Evolutionary conservation across 2,797 vertebrate genomes (phyloP), one percentile per base, ranked within the genome.

Genomic region (Phoeniculus purpureus): DNA sequence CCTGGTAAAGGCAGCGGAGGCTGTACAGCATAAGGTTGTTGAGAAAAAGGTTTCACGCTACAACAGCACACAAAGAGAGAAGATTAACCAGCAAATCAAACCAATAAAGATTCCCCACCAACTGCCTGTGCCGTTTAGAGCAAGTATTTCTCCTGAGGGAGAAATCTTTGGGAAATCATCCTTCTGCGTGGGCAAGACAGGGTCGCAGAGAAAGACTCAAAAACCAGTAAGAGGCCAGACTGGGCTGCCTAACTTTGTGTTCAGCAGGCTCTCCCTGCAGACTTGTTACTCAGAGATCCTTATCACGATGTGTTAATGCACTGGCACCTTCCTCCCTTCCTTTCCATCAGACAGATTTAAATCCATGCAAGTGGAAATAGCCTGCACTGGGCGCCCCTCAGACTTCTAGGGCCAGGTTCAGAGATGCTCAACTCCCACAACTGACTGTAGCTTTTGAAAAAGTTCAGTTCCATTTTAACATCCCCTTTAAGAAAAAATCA

Each of bases 41-140:
- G 99, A 95, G 98, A 98, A 97, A 99, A 99, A 94, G 99, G 99
- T 97, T 99, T 99, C 98, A 99, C 98, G 56, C 99, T 99, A 97
- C 13, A 50, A 89, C 96, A 97, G 93, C 47, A 97, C 79, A 97
- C 13, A 90, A 64, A 86, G 70, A 86, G 10, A 78, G 23, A 52
- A 37, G 17, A 37, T 89, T 80, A 89, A 65, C 54, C 64, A 65
- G 71, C 21, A 16, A 8, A 64, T 3, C 26, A 65, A 65, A 19
- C 2, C 9, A 59, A 68, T 37, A 51, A 62, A 23, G 19, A 45
- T 40, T 59, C 40, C 55, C 77, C 19, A 67, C 21, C 26, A 84
- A 45, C 23, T 32, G 6, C 74, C 65, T 68, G n/a, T 6, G 3
- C 11, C 71, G 32, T 56, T 51, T 29, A 77, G 31, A 56, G 37